A percentile compares a stretch with the other conserved stretches of the same genome.
These are phyloP conservation scores for Sweltsa coloradensis DNA, from an alignment of 1,140 invertebrate species.

Conservation along the genomic window DNA sequence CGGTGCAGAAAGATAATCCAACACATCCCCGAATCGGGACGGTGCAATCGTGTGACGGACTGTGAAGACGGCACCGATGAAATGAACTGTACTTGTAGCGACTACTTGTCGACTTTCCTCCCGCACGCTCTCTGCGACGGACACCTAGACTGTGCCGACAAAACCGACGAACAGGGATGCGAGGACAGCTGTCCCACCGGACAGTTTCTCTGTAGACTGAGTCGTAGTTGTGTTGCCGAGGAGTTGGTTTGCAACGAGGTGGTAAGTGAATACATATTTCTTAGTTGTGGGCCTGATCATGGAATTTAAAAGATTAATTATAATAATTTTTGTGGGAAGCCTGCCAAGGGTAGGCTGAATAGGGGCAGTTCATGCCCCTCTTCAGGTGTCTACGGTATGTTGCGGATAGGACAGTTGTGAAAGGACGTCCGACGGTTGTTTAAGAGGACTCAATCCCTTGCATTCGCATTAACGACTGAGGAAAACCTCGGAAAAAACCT, in stretches of 20 bases:
- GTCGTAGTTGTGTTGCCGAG: slow-evolving; percentile 40
- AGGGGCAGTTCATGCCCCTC: too few relatives aligned
- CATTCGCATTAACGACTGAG: too few relatives aligned
- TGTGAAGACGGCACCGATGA: slow-evolving; percentile 78
- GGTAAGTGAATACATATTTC: too few relatives aligned
- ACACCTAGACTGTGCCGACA: slow-evolving; percentile 59
- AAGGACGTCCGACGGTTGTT: too few relatives aligned
- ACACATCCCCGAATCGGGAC: slow-evolving; percentile 38
- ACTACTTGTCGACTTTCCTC: slow-evolving; percentile 38
- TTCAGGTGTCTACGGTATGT: too few relatives aligned
- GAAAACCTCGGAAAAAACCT: too few relatives aligned
- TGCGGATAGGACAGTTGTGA: too few relatives aligned
- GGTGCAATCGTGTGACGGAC: slow-evolving; percentile 56
- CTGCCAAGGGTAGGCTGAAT: too few relatives aligned
- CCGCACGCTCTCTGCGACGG: slow-evolving; percentile 59
- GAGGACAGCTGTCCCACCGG: slow-evolving; percentile 25
- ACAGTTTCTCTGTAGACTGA: slow-evolving; percentile 41
- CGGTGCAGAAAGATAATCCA: slow-evolving; percentile 52
- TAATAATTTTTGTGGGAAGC: too few relatives aligned
- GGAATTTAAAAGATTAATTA: too few relatives aligned
- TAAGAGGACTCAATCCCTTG: too few relatives aligned
- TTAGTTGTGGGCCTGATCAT: too few relatives aligned
- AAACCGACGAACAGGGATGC: slow-evolving; percentile 61
- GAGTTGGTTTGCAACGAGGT: slow-evolving; percentile 17
- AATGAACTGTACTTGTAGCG: slow-evolving; percentile 53